These are phyloP conservation scores for Pteropus alecto DNA, from an alignment of 2,113 vertebrate genomes.

Conservation along the genomic window DNA sequence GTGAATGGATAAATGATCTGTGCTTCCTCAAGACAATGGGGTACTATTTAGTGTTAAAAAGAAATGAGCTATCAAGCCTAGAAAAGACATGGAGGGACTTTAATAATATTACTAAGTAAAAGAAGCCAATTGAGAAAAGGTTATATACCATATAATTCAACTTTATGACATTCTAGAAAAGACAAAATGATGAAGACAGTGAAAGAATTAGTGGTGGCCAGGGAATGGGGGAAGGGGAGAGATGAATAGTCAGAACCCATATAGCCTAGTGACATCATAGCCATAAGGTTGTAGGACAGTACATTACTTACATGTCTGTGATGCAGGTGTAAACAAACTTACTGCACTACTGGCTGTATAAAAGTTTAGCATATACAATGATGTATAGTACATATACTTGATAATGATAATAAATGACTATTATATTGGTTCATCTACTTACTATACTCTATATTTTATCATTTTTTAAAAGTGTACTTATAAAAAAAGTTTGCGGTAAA, in stretches of 20 bases:
- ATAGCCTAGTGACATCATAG: background rate
- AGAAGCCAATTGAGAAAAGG: background rate
- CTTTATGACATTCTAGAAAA: background rate
- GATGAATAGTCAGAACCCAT: background rate
- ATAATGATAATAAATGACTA: background rate
- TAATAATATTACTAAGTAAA: background rate
- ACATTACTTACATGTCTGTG: background rate
- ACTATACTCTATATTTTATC: background rate
- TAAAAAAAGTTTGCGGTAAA: background rate
- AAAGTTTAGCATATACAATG: background rate
- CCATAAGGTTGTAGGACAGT: too few relatives aligned
- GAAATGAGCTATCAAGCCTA: background rate
- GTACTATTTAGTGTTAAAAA: background rate
- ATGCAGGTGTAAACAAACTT: background rate
- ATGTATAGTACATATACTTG: background rate
- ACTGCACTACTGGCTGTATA: background rate
- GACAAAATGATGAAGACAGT: background rate
- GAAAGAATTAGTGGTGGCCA: background rate
- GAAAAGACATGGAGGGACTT: background rate
- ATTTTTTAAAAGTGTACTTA: background rate
- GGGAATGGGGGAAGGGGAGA: background rate
- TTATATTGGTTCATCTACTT: background rate
- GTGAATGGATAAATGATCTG: background rate
- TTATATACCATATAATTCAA: background rate
- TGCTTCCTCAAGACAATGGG: background rate